Evolutionary conservation across 2,888 invertebrate genomes (phyloP), one percentile per base, ranked within the genome.

Genomic region (Lithophane leautieri): DNA sequence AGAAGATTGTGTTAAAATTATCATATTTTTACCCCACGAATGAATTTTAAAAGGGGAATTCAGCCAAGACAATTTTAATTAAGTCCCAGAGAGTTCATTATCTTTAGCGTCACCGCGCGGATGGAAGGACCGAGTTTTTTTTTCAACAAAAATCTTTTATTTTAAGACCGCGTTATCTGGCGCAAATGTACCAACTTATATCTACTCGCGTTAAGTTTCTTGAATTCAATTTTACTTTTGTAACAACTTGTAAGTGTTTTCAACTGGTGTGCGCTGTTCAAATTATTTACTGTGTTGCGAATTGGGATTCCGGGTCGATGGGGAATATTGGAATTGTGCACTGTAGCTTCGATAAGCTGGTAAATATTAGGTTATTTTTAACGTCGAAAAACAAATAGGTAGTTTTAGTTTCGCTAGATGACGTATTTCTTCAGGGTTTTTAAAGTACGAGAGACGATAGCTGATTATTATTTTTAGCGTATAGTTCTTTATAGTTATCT

Each of bases 41-140:
- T 86, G 86, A 86, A 86, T 87, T 86, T 83, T 84, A 88, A 84
- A 85, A 88, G 82, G 70, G 76, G 81, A 84, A 87, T 81, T 82
- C 81, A 83, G 83, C 84, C 83, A 86, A 86, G 89, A 90, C 89
- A 89, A 88, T 89, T 89, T 90, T 90, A 90, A 90, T 90, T 89
- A 90, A 89, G 90, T 88, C 86, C 86, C 83, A 82, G 82, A 84
- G 89, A 84, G 86, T 86, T 90, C 87, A 90, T 90, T 90, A 90
- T 90, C 89, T 83, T 70, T 74, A 78, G 75, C 84, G 88, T 84
- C 88, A 86, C 79, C 77, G 79, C 72, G 79, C 70, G 82, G 78
- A 69, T 73, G 70, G 73, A 54, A 72, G 81, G 73, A 86, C 76
- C 79, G 78, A 79, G 73, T 80, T 76, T 76, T 86, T 87, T 82